A percentile compares a stretch with the other conserved stretches of the same genome.
Evolutionary conservation across 1,140 invertebrate species (phyloP).

Genomic region (Octopus sinensis): DNA sequence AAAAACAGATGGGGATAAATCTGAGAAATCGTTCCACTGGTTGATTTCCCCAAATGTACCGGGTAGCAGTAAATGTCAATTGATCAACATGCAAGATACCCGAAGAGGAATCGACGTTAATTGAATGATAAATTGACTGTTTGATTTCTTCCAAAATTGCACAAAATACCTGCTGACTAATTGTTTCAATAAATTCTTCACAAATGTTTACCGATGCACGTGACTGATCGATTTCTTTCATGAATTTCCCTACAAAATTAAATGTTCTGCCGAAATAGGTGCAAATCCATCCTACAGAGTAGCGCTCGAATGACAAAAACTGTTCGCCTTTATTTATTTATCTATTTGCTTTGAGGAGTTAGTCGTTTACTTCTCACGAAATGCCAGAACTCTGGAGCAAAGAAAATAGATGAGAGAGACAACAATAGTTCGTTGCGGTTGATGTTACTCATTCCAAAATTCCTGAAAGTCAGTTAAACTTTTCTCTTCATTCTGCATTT

Average conservation of each 20-base stretch:
- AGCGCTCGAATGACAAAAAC: too few species aligned
- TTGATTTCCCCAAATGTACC: background rate
- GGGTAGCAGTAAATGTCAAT: background rate
- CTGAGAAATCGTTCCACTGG: background rate
- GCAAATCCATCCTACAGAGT: background rate
- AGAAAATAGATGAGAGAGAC: too few species aligned
- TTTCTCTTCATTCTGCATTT: too few species aligned
- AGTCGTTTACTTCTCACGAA: too few species aligned
- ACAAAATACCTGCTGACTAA: conserved; percentile 1
- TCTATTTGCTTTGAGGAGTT: too few species aligned
- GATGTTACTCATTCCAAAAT: too few species aligned
- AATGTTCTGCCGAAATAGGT: background rate
- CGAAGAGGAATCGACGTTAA: background rate
- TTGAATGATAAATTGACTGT: background rate
- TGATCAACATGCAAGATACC: conserved; percentile 1
- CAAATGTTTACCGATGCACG: background rate
- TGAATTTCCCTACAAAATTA: background rate
- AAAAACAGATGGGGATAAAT: conserved; percentile 6
- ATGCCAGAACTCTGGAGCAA: too few species aligned
- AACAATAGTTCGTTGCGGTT: too few species aligned
- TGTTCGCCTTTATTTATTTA: too few species aligned
- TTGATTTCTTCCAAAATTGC: conserved; percentile 2
- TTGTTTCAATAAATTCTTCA: conserved; percentile 3
- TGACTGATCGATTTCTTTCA: background rate
- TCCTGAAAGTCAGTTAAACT: too few species aligned